Base-by-base conservation (phyloP, 1,140 invertebrate species). In the Planococcus citri region DNA sequence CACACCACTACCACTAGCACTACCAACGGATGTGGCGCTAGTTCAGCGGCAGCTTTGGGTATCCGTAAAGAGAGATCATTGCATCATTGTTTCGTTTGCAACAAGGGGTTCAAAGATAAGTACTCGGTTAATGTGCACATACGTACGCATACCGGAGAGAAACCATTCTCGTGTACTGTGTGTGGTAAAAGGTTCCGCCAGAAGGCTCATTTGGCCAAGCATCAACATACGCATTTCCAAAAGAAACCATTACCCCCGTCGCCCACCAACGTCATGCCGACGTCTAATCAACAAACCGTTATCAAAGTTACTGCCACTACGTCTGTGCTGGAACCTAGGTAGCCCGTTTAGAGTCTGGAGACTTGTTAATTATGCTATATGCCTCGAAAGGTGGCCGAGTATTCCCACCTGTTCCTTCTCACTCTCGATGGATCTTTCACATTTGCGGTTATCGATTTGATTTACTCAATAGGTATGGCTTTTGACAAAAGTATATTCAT, bases 141-240 rank as follows among this genome's bases (percentile, higher is more conserved):
- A 71, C 82, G 92, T 73, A 94, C 91, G 33, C 92, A 95, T 76
- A 95, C 91, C 0, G 90, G 90, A 0, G 91, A 94, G 77, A 94
- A 94, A 76, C 92, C 92, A 0, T 95, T 95, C 76, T 84, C 89
- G 8, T 95, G 92, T 76, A 88, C 88, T 10, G 79, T 93, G 20
- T 95, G 92, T 74, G 90, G 90, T 61, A 94, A 94, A 76, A 92
- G 89, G 73, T 94, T 94, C 80, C 84, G 94, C 20, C 95, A 98
- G 78, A 97, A 97, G 78, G 95, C 94, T 0, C 95, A 98, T 77
- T 83, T 98, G 69, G 95, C 95, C 69, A 98, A 98, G 78, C 95
- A 98, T 79, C 95, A 97, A 78, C 92, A 96, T 79, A 97, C 94
- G 21, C 95, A 98, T 79, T 87, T 91, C 20, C 60, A 64, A 25